phyloP scores from a whole-genome alignment of 2,113 vertebrate species.

The Oostethus manadensis region DNA sequence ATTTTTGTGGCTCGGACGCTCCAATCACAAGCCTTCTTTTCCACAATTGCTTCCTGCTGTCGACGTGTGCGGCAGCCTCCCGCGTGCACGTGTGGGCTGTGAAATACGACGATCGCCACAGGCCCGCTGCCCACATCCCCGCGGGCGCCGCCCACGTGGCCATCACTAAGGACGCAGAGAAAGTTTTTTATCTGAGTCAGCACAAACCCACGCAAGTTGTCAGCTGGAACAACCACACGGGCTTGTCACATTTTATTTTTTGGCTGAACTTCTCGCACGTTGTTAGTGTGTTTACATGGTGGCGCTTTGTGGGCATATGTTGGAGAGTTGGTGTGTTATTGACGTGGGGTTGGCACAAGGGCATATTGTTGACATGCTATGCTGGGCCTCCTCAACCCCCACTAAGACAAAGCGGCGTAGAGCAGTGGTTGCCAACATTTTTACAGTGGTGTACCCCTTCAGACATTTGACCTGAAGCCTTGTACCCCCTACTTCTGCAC shows the following conservation, averaged over 20 bases:
- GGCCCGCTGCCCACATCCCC: conserved; percentile 47
- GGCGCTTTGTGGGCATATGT: too few relatives aligned
- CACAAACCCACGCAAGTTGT: conserved; percentile 66
- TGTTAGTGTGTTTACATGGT: too few relatives aligned
- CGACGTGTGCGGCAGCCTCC: conserved; percentile 57
- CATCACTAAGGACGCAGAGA: conserved; percentile 59
- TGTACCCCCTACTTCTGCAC: too few relatives aligned
- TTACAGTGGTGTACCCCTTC: too few relatives aligned
- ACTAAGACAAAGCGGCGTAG: too few relatives aligned
- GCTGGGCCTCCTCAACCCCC: too few relatives aligned
- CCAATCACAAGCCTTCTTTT: conserved; percentile 57
- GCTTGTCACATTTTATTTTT: conserved; percentile 40
- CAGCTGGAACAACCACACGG: conserved; percentile 75
- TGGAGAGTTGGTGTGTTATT: too few relatives aligned
- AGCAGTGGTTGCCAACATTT: too few relatives aligned
- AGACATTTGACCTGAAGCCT: too few relatives aligned
- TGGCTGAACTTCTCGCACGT: too few relatives aligned
- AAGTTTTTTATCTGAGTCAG: conserved; percentile 66
- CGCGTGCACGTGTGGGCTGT: conserved; percentile 73
- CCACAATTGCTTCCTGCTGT: conserved; percentile 55
- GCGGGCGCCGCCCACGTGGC: conserved; percentile 58
- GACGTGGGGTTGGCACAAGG: too few relatives aligned
- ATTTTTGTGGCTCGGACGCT: conserved; percentile 62
- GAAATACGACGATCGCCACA: conserved; percentile 41
- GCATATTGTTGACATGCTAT: too few relatives aligned